Conservation (phyloP, 2,888 invertebrate genomes). For the Malthinus seriepunctatus region DNA sequence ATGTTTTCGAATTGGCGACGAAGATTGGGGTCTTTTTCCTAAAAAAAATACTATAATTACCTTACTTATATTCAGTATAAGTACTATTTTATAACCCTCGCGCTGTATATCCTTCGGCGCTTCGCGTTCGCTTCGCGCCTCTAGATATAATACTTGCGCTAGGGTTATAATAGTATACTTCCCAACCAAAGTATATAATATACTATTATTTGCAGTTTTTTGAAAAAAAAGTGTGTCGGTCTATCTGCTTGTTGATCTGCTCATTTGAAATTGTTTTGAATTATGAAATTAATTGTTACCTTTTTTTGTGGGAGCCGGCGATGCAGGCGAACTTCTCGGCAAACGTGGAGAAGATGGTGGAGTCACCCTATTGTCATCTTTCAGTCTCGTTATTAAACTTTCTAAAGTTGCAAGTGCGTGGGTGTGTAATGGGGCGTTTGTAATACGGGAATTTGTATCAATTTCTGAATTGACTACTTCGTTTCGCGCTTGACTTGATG, state of each 20-base stretch:
- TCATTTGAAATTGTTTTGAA: not conserved
- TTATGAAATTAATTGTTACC: slow-evolving; percentile 40
- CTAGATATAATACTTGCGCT: too few species aligned
- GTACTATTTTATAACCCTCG: too few species aligned
- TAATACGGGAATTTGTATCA: slow-evolving; percentile 32
- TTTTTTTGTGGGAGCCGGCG: slow-evolving; percentile 73
- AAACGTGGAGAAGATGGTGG: slow-evolving; percentile 64
- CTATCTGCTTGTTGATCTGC: too few species aligned
- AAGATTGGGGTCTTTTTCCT: slow-evolving; percentile 73
- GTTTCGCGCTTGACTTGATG: slow-evolving; percentile 35
- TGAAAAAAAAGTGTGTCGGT: too few species aligned
- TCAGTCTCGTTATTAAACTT: slow-evolving; percentile 60
- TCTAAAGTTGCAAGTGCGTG: slow-evolving; percentile 63
- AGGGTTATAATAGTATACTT: too few species aligned
- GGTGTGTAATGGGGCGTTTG: slow-evolving; percentile 50
- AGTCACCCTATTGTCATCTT: slow-evolving; percentile 58
- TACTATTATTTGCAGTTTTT: too few species aligned
- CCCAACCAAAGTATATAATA: too few species aligned
- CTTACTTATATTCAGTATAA: too few species aligned
- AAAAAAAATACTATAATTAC: too few species aligned
- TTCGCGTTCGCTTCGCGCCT: too few species aligned
- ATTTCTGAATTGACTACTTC: slow-evolving; percentile 28
- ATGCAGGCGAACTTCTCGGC: slow-evolving; percentile 77
- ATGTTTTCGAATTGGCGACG: slow-evolving; percentile 78
- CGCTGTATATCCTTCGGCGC: too few species aligned